Conservation (phyloP, 2,113 vertebrate genomes). For the Pelodiscus sinensis region DNA sequence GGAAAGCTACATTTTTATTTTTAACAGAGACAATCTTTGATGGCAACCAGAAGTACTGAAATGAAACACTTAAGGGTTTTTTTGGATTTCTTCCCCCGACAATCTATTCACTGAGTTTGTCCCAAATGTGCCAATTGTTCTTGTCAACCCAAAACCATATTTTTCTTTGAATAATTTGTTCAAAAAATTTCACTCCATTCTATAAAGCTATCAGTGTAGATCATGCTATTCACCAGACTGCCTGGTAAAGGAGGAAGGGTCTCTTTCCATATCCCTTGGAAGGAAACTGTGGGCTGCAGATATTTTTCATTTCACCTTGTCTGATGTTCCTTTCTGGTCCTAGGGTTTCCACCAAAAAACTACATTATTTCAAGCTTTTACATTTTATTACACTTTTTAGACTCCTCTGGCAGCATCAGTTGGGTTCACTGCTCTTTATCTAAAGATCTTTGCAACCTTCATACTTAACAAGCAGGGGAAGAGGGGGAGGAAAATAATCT, state of each 20-base stretch:
- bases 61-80: no score
- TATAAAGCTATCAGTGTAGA: not conserved
- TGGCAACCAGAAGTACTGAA: no score
- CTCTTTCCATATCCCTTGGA: not conserved
- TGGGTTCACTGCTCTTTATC: slow-evolving; percentile 11
- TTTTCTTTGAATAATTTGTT: not conserved
- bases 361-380: slow-evolving; percentile 1
- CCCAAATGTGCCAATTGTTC: not conserved
- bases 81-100: no score
- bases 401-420: not conserved
- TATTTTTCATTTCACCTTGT: not conserved
- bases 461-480: not conserved
- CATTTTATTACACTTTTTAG: slow-evolving; percentile 1
- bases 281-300: not conserved
- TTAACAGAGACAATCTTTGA: no score
- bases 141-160: not conserved
- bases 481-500: not conserved
- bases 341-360: slow-evolving; percentile 15
- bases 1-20: no score
- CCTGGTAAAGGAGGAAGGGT: not conserved
- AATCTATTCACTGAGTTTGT: no score
- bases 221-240: not conserved
- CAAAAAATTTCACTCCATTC: not conserved
- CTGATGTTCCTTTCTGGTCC: slow-evolving; percentile 6
- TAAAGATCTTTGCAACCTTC: slow-evolving; percentile 10